Percentiles rank a stretch among this genome's conserved stretches.
phyloP scores from a whole-genome alignment of 2,888 invertebrate genomes.

The Galerucella pusilla region DNA sequence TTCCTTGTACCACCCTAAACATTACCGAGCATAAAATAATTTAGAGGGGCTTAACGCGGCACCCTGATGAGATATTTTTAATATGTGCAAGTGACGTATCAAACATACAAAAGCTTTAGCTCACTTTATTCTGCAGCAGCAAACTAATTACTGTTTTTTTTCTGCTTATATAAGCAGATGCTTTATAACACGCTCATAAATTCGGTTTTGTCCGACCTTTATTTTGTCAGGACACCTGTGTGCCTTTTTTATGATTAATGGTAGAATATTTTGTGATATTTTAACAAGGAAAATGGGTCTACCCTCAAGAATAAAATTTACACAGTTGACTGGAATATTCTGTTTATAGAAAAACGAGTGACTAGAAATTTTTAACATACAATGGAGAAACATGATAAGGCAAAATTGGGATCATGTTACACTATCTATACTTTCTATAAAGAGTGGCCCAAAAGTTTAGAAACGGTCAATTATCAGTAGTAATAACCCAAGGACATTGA shows the following conservation, averaged over 20 bases:
- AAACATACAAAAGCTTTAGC: constrained; percentile 16
- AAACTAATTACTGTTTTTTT: constrained; percentile 13
- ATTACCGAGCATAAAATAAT: neutral
- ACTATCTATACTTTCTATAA: too few species aligned
- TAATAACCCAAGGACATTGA: too few species aligned
- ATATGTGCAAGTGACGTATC: constrained; percentile 23
- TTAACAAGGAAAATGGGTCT: neutral
- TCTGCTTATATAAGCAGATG: neutral
- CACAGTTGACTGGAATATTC: neutral
- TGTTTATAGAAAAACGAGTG: too few species aligned
- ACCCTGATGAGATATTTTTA: constrained; percentile 2
- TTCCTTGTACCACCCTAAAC: neutral
- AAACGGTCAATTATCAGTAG: too few species aligned
- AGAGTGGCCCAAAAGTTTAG: too few species aligned
- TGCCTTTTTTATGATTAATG: constrained; percentile 17
- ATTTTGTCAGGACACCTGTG: constrained; percentile 13
- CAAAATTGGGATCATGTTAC: too few species aligned
- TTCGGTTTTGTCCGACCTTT: constrained; percentile 1
- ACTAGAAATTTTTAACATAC: too few species aligned
- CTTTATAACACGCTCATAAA: constrained; percentile 11
- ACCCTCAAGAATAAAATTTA: neutral
- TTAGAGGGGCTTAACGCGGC: neutral
- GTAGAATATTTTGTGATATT: neutral
- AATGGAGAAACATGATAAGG: too few species aligned
- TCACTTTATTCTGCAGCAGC: neutral